A percentile compares a stretch with the other conserved stretches of the same genome.
Conservation (phyloP, 2,797 vertebrate species). For the Dermochelys coriacea region DNA sequence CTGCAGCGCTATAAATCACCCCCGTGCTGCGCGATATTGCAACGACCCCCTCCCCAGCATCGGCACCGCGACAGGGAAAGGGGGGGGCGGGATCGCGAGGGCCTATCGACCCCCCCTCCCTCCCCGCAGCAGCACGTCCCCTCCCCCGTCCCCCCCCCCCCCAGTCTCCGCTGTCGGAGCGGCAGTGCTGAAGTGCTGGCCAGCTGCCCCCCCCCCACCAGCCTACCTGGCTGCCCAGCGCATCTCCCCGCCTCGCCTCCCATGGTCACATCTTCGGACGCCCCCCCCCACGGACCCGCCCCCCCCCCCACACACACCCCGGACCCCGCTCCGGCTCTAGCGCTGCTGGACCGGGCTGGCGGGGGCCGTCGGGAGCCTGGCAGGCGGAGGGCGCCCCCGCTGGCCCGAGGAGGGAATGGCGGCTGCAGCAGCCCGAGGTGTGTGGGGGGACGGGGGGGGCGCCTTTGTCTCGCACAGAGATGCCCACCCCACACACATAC, state of each 20-base stretch:
- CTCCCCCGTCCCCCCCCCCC: too few species aligned
- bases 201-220: not conserved
- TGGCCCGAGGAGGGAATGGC: not conserved
- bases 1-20: not conserved
- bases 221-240: conserved; percentile 5
- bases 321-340: not conserved
- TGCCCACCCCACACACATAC: not conserved
- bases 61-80: not conserved
- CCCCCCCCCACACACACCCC: too few species aligned
- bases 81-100: not conserved
- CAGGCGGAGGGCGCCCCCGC: not conserved
- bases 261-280: not conserved
- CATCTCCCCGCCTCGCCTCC: not conserved
- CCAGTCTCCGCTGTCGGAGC: not conserved
- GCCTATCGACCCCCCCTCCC: not conserved
- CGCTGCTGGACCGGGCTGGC: not conserved
- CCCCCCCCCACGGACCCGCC: too few species aligned
- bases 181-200: not conserved
- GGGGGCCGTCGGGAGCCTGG: too few species aligned
- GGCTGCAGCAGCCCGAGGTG: not conserved
- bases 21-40: too few species aligned
- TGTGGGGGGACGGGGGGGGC: not conserved
- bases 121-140: not conserved
- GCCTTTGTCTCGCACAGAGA: not conserved
- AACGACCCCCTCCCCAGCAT: too few species aligned